A percentile compares a stretch with the other conserved stretches of the same genome.
These are phyloP conservation scores for Clostera curtula DNA, from an alignment of 2,888 invertebrate genomes.

Conservation along the genomic window DNA sequence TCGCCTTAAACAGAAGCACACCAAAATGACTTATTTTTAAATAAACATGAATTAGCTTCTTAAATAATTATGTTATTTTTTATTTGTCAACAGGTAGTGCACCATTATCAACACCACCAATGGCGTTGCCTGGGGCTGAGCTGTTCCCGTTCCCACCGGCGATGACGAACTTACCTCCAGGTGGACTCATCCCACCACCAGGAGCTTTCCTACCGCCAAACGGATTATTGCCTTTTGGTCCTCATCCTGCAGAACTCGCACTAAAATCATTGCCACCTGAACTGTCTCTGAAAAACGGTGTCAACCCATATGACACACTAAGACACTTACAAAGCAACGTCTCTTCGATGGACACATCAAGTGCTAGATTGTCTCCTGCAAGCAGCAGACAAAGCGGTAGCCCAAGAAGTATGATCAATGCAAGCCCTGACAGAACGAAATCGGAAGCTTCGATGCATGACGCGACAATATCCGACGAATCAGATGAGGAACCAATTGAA, in stretches of 20 bases:
- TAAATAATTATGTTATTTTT: conserved; percentile 14
- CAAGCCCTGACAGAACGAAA: conserved; percentile 67
- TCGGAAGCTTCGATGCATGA: conserved; percentile 78
- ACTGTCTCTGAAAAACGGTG: conserved; percentile 68
- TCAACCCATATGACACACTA: conserved; percentile 75
- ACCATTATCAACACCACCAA: conserved; percentile 47
- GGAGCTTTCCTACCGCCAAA: conserved; percentile 73
- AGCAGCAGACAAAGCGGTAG: conserved; percentile 74
- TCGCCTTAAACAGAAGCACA: too few species aligned
- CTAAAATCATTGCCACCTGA: conserved; percentile 65
- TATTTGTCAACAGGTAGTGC: conserved; percentile 62
- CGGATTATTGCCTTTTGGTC: conserved; percentile 68
- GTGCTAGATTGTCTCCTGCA: conserved; percentile 69
- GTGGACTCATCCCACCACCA: conserved; percentile 72
- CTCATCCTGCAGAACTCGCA: conserved; percentile 69
- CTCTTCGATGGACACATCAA: conserved; percentile 63
- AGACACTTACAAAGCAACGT: conserved; percentile 61
- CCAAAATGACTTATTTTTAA: too few species aligned
- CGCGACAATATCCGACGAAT: conserved; percentile 76
- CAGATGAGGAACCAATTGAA: conserved; percentile 83
- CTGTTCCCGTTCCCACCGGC: conserved; percentile 63
- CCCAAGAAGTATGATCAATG: conserved; percentile 59
- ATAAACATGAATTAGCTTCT: not conserved
- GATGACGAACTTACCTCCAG: conserved; percentile 58
- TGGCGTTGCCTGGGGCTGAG: conserved; percentile 56